Evolutionary conservation across 2,113 vertebrate species (phyloP).

Genomic region (Echinops telfairi): DNA sequence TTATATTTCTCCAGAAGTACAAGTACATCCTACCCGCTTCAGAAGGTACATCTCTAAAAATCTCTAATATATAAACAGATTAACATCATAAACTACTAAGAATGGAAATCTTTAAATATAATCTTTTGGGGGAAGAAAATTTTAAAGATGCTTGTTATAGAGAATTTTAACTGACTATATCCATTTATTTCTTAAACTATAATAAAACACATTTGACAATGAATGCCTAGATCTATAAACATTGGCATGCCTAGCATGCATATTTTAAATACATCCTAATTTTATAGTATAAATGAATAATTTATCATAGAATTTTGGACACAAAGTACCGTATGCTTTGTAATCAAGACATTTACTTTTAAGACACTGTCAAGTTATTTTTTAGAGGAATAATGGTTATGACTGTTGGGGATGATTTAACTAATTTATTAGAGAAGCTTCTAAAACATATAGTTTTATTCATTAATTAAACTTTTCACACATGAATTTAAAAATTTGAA

Average conservation of each 20-base stretch:
- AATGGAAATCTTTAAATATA: constrained; percentile 23
- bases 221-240: constrained; percentile 13
- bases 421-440: constrained; percentile 12
- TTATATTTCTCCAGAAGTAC: constrained; percentile 40
- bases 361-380: constrained; percentile 2
- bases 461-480: not conserved
- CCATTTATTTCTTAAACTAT: constrained; percentile 7
- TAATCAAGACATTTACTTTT: not conserved
- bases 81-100: constrained; percentile 26
- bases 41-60: not conserved
- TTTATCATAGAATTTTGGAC: constrained; percentile 3
- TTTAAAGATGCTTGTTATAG: constrained; percentile 12
- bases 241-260: not conserved
- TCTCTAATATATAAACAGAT: not conserved
- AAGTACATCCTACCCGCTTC: not conserved
- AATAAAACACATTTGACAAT: constrained; percentile 29
- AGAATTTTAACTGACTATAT: constrained; percentile 48
- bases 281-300: constrained; percentile 29
- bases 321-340: constrained; percentile 24
- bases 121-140: not conserved
- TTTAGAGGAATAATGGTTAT: constrained; percentile 16
- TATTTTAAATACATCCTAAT: constrained; percentile 32
- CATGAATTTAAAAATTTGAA: constrained; percentile 25
- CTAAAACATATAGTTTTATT: not conserved
- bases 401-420: not conserved